These are phyloP conservation scores for Manis pentadactyla DNA, from an alignment of 2,797 vertebrate species.

Conservation along the genomic window DNA sequence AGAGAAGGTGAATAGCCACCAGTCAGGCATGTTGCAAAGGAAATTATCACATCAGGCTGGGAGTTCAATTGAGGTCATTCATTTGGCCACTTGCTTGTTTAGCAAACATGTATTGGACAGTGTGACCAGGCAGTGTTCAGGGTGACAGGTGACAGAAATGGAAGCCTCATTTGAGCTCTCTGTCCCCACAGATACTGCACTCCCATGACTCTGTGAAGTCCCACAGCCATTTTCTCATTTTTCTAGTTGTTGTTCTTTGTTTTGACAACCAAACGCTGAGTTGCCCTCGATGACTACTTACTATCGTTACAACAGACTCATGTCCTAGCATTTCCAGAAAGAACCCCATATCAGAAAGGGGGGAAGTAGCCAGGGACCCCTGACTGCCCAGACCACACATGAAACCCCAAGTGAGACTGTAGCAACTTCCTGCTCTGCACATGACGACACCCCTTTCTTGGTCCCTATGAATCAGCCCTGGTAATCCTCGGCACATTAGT, in stretches of 20 bases:
- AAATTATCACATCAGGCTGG: background rate
- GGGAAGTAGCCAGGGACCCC: background rate
- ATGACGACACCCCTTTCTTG: background rate
- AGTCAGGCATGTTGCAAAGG: too few species aligned
- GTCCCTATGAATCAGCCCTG: constrained; percentile 52
- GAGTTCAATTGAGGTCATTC: background rate
- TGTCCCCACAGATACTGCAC: rapidly evolving
- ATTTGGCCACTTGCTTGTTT: background rate
- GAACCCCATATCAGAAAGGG: background rate
- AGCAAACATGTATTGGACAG: background rate
- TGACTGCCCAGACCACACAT: background rate
- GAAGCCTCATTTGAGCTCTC: background rate
- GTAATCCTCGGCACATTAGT: background rate
- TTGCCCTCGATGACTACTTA: background rate
- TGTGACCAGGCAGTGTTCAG: background rate
- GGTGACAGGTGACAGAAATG: background rate
- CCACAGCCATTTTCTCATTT: too few species aligned
- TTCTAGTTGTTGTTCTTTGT: background rate
- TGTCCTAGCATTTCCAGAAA: background rate
- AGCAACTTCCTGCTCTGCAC: constrained; percentile 22
- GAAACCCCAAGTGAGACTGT: background rate
- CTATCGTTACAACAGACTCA: background rate
- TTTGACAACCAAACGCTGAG: constrained; percentile 53
- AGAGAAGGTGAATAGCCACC: background rate
- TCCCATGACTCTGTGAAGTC: background rate